Conservation (phyloP, 92 coral and sea anemone species). For the Umimayanthus kanabou region DNA sequence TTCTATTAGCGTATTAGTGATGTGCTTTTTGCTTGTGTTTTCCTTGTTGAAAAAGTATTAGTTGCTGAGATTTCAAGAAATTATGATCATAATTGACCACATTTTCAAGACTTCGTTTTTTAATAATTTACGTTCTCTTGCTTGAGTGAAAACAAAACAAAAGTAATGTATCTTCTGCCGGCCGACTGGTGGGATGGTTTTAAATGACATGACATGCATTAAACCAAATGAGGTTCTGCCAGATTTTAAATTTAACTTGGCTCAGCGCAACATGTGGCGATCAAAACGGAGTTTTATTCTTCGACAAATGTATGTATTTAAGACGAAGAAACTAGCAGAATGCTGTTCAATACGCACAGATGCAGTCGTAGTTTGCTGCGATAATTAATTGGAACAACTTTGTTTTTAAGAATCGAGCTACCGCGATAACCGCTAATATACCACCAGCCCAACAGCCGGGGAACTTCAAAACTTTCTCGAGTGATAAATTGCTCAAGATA, state of each 20-base stretch:
- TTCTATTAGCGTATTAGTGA: background rate
- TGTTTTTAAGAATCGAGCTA: background rate
- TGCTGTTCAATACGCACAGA: background rate
- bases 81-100: background rate
- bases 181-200: slow-evolving; percentile 19
- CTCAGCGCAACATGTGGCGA: background rate
- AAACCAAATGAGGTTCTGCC: background rate
- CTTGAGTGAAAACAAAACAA: background rate
- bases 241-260: slow-evolving; percentile 19
- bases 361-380: background rate
- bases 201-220: background rate
- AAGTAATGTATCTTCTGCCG: background rate
- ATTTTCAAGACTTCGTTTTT: background rate
- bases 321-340: background rate
- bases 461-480: background rate
- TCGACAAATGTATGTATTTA: background rate
- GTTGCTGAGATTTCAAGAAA: background rate
- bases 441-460: background rate
- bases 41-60: background rate
- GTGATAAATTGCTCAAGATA: background rate
- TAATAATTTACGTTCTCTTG: background rate
- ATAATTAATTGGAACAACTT: background rate
- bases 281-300: background rate
- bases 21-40: background rate
- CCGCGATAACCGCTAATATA: background rate